Conservation (phyloP, 2,113 vertebrate genomes). For the Capra hircus region DNA sequence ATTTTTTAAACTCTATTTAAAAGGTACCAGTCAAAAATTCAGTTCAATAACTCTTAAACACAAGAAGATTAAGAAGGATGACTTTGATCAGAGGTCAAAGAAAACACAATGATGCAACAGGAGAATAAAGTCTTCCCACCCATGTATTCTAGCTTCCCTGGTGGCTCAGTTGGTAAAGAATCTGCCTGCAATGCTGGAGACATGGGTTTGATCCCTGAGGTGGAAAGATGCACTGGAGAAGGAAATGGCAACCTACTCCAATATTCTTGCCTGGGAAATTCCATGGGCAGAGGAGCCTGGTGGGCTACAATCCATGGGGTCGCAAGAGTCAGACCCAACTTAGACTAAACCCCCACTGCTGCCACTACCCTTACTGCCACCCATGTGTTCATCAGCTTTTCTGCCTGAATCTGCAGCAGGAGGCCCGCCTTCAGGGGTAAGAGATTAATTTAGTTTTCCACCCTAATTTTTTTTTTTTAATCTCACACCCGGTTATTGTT, state of each 20-base stretch:
- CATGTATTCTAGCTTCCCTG: not conserved
- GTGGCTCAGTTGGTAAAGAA: not conserved
- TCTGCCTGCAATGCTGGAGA: not conserved
- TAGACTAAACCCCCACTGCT: accelerated
- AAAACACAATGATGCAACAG: not conserved
- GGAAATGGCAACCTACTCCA: not conserved
- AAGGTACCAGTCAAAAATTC: not conserved
- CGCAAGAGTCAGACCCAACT: not conserved
- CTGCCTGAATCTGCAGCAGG: not conserved
- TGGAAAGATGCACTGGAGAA: not conserved
- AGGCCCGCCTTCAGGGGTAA: not conserved
- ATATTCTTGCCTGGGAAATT: not conserved
- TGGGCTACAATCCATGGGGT: not conserved
- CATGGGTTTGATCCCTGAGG: not conserved
- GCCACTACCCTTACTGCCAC: accelerated
- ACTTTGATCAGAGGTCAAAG: not conserved
- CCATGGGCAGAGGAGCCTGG: not conserved
- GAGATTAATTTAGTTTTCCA: not conserved
- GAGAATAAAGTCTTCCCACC: not conserved
- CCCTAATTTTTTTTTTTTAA: not conserved
- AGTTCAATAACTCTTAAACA: not conserved
- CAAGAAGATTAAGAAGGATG: not conserved
- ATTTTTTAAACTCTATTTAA: not conserved
- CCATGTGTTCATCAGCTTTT: not conserved
- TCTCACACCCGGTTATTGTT: not conserved